These are phyloP conservation scores for Drosophila longiperda DNA, from an alignment of 2,888 invertebrate genomes.

Conservation along the genomic window DNA sequence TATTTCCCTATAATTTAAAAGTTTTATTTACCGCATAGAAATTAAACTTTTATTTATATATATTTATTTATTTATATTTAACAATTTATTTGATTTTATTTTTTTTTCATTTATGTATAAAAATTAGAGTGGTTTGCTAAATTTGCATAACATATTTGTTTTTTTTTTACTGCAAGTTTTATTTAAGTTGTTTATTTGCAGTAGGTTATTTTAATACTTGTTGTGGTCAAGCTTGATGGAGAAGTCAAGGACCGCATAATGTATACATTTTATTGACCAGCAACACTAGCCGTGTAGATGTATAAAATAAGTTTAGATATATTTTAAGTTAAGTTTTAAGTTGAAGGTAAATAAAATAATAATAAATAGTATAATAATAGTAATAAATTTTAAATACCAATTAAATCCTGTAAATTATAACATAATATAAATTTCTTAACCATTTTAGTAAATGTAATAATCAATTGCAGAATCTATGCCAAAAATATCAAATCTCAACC, in stretches of 20 bases:
- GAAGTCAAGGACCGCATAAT: not conserved
- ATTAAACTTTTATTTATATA: not conserved
- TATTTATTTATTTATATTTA: not conserved
- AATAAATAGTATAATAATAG: no score
- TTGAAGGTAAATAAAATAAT: not conserved
- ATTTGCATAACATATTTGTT: no score
- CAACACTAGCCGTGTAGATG: not conserved
- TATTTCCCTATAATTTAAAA: not conserved
- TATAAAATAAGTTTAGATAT: not conserved
- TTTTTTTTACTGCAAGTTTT: not conserved
- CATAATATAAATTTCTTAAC: not conserved
- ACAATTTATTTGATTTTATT: not conserved
- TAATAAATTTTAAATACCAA: not conserved
- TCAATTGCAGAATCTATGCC: conserved; percentile 32
- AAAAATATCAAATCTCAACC: not conserved
- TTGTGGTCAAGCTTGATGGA: not conserved
- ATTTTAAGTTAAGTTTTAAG: no score
- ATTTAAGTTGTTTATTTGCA: not conserved
- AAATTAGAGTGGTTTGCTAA: no score
- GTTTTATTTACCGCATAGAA: not conserved
- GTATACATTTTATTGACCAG: not conserved
- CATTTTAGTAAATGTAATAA: not conserved
- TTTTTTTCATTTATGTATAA: not conserved
- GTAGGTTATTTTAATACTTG: not conserved
- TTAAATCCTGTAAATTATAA: not conserved